These are phyloP conservation scores for Macrochelys suwanniensis DNA, from an alignment of 2,797 vertebrate species.

Conservation along the genomic window DNA sequence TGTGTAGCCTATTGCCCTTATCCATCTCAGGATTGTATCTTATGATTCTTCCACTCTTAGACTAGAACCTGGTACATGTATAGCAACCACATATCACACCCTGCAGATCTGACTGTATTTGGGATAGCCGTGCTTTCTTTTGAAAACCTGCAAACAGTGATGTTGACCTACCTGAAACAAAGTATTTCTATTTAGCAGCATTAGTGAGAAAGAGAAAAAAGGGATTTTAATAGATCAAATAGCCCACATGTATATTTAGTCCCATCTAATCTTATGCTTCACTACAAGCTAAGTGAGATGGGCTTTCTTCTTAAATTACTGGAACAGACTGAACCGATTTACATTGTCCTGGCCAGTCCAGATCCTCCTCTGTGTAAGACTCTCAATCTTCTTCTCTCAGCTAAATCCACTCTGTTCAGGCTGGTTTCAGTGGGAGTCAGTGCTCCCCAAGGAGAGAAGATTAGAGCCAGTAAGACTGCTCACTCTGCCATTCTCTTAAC, in stretches of 20 bases:
- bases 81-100: background rate
- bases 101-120: background rate
- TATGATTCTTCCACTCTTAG: background rate
- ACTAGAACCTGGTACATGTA: background rate
- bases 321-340: too few species aligned
- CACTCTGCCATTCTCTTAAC: background rate
- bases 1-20: background rate
- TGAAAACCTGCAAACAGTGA: background rate
- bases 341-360: too few species aligned
- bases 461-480: background rate
- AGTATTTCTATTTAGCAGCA: background rate
- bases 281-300: background rate
- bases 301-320: background rate
- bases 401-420: background rate
- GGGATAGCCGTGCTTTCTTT: background rate
- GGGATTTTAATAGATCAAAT: background rate
- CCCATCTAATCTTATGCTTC: background rate
- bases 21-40: background rate
- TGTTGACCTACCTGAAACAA: background rate
- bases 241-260: background rate
- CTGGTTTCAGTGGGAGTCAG: background rate
- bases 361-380: too few species aligned
- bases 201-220: too few species aligned
- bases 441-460: background rate
- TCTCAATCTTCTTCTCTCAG: background rate